Conservation (phyloP, 2,888 invertebrate genomes). For the Shargacucullia verbasci region DNA sequence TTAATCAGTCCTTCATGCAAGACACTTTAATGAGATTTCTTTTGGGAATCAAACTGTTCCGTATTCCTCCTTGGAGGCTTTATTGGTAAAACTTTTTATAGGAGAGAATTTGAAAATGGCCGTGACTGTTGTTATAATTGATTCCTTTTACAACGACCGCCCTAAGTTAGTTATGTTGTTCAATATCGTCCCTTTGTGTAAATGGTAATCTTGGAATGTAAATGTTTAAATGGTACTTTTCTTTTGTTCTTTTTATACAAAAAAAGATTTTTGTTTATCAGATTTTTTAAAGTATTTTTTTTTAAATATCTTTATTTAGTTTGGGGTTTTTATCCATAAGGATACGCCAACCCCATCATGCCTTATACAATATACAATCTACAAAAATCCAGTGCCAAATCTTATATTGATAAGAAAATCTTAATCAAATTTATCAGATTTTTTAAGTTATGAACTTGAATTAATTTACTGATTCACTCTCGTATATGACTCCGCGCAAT, state of each 20-base stretch:
- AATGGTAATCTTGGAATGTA: slow-evolving; percentile 23
- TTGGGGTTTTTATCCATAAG: too few species aligned
- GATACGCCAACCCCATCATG: too few species aligned
- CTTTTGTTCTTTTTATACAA: slow-evolving; percentile 8
- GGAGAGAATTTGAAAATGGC: slow-evolving; percentile 48
- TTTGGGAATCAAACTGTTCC: slow-evolving; percentile 70
- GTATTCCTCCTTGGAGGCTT: slow-evolving; percentile 54
- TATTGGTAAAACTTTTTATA: slow-evolving; percentile 52
- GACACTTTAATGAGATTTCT: slow-evolving; percentile 84
- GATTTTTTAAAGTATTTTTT: too few species aligned
- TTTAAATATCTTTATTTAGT: too few species aligned
- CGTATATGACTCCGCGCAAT: too few species aligned
- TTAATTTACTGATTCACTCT: too few species aligned
- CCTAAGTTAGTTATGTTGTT: slow-evolving; percentile 35
- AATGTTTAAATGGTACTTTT: slow-evolving; percentile 3
- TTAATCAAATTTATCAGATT: too few species aligned
- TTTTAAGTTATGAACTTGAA: too few species aligned
- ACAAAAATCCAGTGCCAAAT: too few species aligned
- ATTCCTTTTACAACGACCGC: slow-evolving; percentile 32
- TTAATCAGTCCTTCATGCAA: slow-evolving; percentile 78
- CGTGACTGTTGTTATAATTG: slow-evolving; percentile 46
- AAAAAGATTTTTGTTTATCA: too few species aligned
- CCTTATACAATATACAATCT: too few species aligned
- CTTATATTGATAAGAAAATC: too few species aligned
- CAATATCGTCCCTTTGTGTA: slow-evolving; percentile 25